Evolutionary conservation across 2,797 vertebrate genomes (phyloP).

Genomic region (Chaetophractus vellerosus): DNA sequence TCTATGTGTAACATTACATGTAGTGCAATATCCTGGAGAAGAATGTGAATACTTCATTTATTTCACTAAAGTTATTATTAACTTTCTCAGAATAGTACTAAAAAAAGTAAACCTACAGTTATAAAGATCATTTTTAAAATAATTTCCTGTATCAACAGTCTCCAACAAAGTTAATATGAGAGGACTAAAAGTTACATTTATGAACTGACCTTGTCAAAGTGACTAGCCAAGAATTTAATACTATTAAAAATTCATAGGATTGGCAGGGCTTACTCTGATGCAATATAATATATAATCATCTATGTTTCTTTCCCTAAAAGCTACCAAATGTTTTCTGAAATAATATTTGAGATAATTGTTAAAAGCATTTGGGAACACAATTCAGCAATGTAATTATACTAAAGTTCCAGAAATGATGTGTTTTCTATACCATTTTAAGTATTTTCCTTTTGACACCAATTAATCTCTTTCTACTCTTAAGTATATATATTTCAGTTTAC

Average conservation of each 20-base stretch:
- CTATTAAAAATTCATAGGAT: conserved; percentile 60
- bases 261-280: conserved; percentile 42
- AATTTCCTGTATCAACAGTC: conserved; percentile 36
- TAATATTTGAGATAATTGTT: conserved; percentile 31
- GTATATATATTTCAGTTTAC: background rate
- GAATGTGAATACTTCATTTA: conserved; percentile 44
- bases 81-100: conserved; percentile 42
- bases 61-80: conserved; percentile 35
- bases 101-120: background rate
- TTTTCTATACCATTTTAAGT: conserved; percentile 21
- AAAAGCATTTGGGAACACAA: conserved; percentile 59
- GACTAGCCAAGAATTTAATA: conserved; percentile 34
- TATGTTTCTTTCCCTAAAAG: conserved; percentile 12
- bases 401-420: background rate
- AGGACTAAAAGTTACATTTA: conserved; percentile 55
- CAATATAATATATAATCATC: background rate
- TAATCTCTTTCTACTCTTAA: conserved; percentile 29
- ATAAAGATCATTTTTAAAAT: conserved; percentile 24
- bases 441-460: conserved; percentile 20
- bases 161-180: conserved; percentile 40
- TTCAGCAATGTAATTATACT: conserved; percentile 30
- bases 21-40: background rate
- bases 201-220: conserved; percentile 28
- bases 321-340: conserved; percentile 49
- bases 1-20: background rate